Conservation (phyloP, 2,113 vertebrate genomes). For the Daboia siamensis region DNA sequence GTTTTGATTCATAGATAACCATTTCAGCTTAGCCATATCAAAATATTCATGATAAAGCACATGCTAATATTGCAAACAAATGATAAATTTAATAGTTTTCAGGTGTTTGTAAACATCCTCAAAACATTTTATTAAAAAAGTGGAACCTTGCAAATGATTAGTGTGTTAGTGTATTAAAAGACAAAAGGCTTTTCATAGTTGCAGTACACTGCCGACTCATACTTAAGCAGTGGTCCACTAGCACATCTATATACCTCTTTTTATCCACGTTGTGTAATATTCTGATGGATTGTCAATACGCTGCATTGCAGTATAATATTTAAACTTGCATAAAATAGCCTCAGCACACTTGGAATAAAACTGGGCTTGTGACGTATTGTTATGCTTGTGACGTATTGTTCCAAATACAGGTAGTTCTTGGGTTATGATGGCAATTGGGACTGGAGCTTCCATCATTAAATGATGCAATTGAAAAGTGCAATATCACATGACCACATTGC, state of each 20-base stretch:
- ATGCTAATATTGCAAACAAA: background rate
- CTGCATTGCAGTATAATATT: background rate
- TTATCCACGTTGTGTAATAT: background rate
- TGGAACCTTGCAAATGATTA: background rate
- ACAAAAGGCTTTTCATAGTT: background rate
- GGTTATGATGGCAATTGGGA: background rate
- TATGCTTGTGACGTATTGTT: background rate
- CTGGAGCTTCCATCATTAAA: background rate
- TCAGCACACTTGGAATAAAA: background rate
- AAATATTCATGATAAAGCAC: background rate
- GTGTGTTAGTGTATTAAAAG: background rate
- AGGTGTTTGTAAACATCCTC: background rate
- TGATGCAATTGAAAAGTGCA: background rate
- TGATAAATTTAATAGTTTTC: background rate
- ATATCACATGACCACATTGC: background rate
- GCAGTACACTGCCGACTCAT: background rate
- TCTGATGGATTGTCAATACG: background rate
- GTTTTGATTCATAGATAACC: background rate
- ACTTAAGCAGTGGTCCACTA: background rate
- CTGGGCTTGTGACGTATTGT: background rate
- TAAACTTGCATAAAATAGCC: background rate
- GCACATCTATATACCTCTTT: background rate
- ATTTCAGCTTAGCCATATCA: background rate
- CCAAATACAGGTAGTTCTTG: background rate
- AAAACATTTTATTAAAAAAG: background rate